Percentiles rank a stretch among this genome's conserved stretches.
These are phyloP conservation scores for Manis pentadactyla DNA, from an alignment of 2,797 vertebrate species.

Conservation along the genomic window DNA sequence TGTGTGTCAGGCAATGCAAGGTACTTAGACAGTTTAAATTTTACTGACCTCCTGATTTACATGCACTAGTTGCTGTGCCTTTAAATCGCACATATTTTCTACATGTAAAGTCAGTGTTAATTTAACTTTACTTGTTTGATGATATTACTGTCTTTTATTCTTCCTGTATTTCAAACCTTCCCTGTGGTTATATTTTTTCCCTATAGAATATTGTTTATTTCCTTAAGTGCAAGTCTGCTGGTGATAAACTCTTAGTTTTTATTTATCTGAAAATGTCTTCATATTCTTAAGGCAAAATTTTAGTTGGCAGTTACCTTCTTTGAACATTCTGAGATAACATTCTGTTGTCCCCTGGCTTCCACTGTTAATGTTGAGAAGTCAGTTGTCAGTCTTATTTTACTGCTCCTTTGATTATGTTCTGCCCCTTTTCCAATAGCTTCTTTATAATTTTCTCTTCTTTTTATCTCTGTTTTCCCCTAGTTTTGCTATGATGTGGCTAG, in stretches of 20 bases:
- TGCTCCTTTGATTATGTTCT: neutral
- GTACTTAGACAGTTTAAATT: neutral
- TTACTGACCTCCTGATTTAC: neutral
- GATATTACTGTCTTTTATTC: neutral
- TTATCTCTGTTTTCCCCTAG: neutral
- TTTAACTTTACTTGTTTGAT: neutral
- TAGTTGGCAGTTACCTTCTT: neutral
- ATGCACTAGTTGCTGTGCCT: neutral
- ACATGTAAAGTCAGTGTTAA: neutral
- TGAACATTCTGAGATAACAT: neutral
- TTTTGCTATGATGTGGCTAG: neutral
- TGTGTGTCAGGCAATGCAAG: neutral
- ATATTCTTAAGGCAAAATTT: neutral
- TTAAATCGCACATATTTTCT: neutral
- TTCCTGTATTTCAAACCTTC: neutral
- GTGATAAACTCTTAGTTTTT: constrained; percentile 32
- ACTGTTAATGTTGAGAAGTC: neutral
- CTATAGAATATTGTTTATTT: neutral
- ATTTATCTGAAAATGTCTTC: constrained; percentile 41
- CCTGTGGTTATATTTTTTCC: neutral
- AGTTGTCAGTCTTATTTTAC: neutral
- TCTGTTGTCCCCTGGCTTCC: neutral
- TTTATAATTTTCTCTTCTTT: neutral
- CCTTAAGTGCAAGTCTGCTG: neutral
- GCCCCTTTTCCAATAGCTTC: neutral